Evolutionary conservation across 1,140 invertebrate genomes (phyloP), one percentile per base, ranked within the genome.

Genomic region (Drosophila carrolli): DNA sequence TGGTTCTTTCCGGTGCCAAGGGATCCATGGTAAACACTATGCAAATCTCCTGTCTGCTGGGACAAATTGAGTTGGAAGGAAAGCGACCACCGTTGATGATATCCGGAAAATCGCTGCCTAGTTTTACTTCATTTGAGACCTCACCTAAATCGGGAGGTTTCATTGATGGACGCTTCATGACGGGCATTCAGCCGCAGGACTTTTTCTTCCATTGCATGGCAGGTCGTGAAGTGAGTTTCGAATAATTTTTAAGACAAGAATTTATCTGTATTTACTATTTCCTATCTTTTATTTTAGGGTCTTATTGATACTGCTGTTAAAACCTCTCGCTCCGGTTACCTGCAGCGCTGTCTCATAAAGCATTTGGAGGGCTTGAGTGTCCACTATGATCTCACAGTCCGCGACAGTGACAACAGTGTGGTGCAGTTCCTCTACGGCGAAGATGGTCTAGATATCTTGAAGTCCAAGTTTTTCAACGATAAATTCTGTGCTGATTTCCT

Each of bases 201-300:
- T 99, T 99, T 91, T 99, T 99, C 93, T 99, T 99, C 93, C 98
- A 99, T 95, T 99, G 98, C 92, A 99, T 99, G 98, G 99, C 99
- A 55, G 99, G 99, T 70, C 95, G 99, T 93, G 99, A 99, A 95
- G 96, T 95, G 91, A 75, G 73, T 37, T 41, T 27, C 8, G 0
- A 47, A 32, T 35, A 0, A 44, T 19, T 14, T 53, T 27, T n/a
- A 10, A 0, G 3, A 11, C 16, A 0, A 4, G 23, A 0, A 10
- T 2, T 37, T 8, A 48, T 44, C 35, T 59, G 40, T 67, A 67
- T 13, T 38, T 35, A 19, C 47, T 38, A 1, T 51, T 16, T 5
- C 10, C 0, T 19, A 7, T 51, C 0, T 2, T 3, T 4, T 6
- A 9, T 7, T 3, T 46, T 56, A 93, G 90, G 96, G 96, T 93